Percentiles rank a stretch among this genome's conserved stretches.
phyloP scores from a whole-genome alignment of 30 jellyfish, hydroid and myxozoan species.

The Sanderia malayensis region DNA sequence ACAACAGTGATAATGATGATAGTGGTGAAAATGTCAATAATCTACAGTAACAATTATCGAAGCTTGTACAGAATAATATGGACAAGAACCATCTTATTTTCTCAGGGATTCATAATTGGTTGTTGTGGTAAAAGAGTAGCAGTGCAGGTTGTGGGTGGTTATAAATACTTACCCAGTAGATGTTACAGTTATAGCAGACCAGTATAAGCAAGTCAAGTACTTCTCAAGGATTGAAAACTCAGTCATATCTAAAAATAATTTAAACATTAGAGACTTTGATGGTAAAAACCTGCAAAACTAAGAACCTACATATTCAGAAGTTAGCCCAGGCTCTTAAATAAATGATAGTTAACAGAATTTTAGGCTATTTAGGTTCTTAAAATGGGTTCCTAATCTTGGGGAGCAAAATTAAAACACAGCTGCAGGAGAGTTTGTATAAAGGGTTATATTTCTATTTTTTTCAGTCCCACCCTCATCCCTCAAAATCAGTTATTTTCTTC shows the following conservation, averaged over 20 bases:
- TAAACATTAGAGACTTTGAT: neutral
- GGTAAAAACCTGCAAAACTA: neutral
- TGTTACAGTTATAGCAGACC: conserved; percentile 77
- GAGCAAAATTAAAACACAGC: neutral
- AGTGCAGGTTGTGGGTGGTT: no score
- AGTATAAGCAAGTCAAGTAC: conserved; percentile 57
- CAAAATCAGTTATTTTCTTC: no score
- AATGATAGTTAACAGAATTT: no score
- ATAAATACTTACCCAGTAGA: conserved; percentile 61
- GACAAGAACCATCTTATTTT: neutral
- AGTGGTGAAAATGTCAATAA: neutral
- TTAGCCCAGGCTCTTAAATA: neutral
- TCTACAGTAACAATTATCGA: neutral
- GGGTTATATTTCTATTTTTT: no score
- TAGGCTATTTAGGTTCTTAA: no score
- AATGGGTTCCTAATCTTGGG: no score
- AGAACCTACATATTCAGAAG: no score
- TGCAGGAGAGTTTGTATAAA: neutral
- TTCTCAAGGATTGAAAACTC: conserved; percentile 21
- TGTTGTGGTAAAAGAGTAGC: no score
- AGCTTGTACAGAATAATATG: neutral
- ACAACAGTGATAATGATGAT: neutral
- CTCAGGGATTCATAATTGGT: neutral
- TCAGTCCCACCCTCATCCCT: no score
- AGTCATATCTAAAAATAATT: conserved; percentile 11